A percentile compares a stretch with the other conserved stretches of the same genome.
These are phyloP conservation scores for Cremastobaeus sp. DNA, from an alignment of 2,888 invertebrate species.

Conservation along the genomic window DNA sequence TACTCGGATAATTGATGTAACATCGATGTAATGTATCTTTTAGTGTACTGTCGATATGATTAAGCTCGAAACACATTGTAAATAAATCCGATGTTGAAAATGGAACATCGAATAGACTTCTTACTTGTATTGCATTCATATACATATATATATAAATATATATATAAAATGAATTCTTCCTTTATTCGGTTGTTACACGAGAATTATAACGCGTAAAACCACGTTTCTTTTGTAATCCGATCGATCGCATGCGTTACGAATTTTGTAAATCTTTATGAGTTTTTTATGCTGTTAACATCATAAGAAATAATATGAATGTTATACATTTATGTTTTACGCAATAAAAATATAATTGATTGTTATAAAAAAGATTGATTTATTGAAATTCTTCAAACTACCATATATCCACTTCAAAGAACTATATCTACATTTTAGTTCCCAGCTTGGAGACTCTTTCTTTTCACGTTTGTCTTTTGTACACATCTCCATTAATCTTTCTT, in stretches of 20 bases:
- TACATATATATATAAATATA: conserved; percentile 11
- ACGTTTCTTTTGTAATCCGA: conserved; percentile 30
- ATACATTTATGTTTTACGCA: conserved; percentile 55
- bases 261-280: conserved; percentile 50
- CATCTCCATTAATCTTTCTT: too few relatives aligned
- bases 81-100: conserved; percentile 54
- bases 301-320: conserved; percentile 56
- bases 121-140: conserved; percentile 13
- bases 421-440: too few relatives aligned
- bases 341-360: conserved; percentile 56
- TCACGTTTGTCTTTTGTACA: too few relatives aligned
- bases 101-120: conserved; percentile 52
- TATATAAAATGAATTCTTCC: conserved; percentile 20
- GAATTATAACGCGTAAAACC: conserved; percentile 21
- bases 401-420: too few relatives aligned
- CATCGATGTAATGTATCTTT: conserved; percentile 58
- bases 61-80: conserved; percentile 55
- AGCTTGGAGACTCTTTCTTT: too few relatives aligned
- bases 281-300: conserved; percentile 51
- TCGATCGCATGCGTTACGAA: conserved; percentile 24
- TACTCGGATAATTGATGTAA: conserved; percentile 56
- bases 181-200: conserved; percentile 20
- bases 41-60: conserved; percentile 54
- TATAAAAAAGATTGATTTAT: conserved; percentile 33
- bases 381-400: neutral